Percentiles rank a stretch among this genome's conserved stretches.
Conservation (phyloP, 2,888 invertebrate genomes). For the Lasioglossum marginatum region DNA sequence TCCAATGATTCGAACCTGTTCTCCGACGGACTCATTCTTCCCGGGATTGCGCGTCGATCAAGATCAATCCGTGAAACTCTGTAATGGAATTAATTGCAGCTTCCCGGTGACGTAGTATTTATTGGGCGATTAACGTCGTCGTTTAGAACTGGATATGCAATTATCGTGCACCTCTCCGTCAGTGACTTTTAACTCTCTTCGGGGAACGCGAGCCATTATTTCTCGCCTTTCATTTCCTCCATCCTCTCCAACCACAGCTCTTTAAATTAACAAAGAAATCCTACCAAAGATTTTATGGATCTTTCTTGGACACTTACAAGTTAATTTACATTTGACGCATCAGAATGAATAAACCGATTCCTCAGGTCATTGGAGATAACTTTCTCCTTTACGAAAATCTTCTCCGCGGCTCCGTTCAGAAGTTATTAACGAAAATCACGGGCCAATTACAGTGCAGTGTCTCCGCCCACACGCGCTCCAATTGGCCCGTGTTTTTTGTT, state of each 20-base stretch:
- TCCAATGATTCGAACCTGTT: neutral
- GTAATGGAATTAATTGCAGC: conserved; percentile 35
- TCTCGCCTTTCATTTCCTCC: neutral
- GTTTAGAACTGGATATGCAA: conserved; percentile 35
- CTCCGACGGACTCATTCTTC: neutral
- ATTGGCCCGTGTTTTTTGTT: too few relatives aligned
- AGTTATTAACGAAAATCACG: too few relatives aligned
- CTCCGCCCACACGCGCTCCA: too few relatives aligned
- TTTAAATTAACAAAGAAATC: neutral
- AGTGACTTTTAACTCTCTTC: conserved; percentile 20
- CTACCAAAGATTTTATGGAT: too few relatives aligned
- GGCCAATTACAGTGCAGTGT: too few relatives aligned
- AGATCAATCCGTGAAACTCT: conserved; percentile 19
- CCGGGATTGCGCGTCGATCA: neutral
- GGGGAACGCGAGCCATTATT: neutral
- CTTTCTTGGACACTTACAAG: too few relatives aligned
- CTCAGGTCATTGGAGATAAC: too few relatives aligned
- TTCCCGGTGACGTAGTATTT: conserved; percentile 33
- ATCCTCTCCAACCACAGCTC: neutral
- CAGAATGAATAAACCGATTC: too few relatives aligned
- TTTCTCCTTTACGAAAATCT: too few relatives aligned
- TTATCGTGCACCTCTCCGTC: conserved; percentile 20
- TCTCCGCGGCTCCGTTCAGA: too few relatives aligned
- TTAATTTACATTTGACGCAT: too few relatives aligned
- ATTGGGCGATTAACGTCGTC: conserved; percentile 46